Percentiles rank a stretch among this genome's conserved stretches.
Evolutionary conservation across 2,888 invertebrate genomes (phyloP).

Genomic region (Troides oblongomaculatus): DNA sequence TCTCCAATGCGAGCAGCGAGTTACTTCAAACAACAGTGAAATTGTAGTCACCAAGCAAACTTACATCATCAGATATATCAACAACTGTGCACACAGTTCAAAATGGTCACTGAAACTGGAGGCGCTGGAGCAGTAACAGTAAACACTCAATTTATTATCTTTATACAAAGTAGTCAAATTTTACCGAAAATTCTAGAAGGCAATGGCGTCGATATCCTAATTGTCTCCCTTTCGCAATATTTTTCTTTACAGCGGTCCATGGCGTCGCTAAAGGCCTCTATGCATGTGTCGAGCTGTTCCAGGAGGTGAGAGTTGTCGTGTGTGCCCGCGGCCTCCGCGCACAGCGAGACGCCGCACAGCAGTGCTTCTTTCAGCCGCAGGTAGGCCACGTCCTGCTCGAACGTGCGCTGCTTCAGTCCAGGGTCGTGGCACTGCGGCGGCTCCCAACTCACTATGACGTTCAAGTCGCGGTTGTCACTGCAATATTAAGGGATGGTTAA

Average conservation of each 20-base stretch:
- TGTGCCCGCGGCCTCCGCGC: constrained; percentile 53
- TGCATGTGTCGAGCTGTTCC: constrained; percentile 48
- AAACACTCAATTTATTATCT: too few species aligned
- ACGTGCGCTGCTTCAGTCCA: constrained; percentile 53
- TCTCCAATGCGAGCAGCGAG: too few species aligned
- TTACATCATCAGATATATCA: too few species aligned
- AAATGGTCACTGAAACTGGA: too few species aligned
- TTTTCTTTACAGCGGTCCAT: constrained; percentile 53
- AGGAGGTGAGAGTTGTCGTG: constrained; percentile 50
- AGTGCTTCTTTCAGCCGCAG: constrained; percentile 63
- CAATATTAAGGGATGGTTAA: constrained; percentile 27
- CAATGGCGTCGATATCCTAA: constrained; percentile 57
- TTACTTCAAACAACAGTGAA: too few species aligned
- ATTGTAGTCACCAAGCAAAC: too few species aligned
- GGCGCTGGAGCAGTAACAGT: too few species aligned
- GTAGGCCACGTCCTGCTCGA: constrained; percentile 62
- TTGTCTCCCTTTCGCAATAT: constrained; percentile 49
- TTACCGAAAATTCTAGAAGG: constrained; percentile 68
- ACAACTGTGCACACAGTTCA: too few species aligned
- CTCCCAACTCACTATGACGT: constrained; percentile 86
- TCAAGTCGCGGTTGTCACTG: constrained; percentile 89
- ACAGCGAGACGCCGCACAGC: constrained; percentile 59
- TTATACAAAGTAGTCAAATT: constrained; percentile 27
- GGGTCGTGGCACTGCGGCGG: constrained; percentile 72
- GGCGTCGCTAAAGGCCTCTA: constrained; percentile 56